phyloP scores from a whole-genome alignment of 2,797 vertebrate species.

The Etheostoma nigrum region DNA sequence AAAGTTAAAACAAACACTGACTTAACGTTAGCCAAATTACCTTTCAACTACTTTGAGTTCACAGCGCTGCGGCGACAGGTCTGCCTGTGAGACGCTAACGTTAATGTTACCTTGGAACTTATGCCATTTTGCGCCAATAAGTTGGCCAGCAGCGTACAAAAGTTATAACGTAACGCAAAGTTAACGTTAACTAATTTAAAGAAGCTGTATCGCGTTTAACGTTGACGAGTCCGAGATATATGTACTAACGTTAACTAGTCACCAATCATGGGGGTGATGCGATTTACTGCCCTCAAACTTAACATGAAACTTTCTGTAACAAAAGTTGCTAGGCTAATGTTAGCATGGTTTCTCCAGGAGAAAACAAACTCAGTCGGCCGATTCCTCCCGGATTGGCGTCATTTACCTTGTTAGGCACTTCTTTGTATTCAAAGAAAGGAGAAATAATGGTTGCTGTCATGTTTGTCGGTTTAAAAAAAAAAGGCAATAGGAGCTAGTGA shows the following conservation, averaged over 20 bases:
- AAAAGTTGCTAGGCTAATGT: slow-evolving; percentile 31
- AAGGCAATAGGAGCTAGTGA: slow-evolving; percentile 13
- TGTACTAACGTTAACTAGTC: no score
- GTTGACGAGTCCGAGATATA: not conserved
- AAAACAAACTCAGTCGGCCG: no score
- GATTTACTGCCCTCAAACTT: not conserved
- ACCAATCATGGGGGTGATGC: not conserved
- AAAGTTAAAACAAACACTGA: no score
- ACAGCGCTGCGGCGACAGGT: no score
- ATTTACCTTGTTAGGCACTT: slow-evolving; percentile 89
- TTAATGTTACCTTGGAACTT: no score
- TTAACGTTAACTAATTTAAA: not conserved
- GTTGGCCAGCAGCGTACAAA: no score
- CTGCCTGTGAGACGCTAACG: not conserved
- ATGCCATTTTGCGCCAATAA: not conserved
- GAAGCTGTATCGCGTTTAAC: not conserved
- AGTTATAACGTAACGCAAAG: not conserved
- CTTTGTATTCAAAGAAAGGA: slow-evolving; percentile 87
- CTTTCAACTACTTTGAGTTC: no score
- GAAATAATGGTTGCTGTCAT: slow-evolving; percentile 89
- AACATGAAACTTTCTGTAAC: not conserved
- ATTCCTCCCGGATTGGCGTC: no score
- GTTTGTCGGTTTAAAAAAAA: slow-evolving; percentile 55
- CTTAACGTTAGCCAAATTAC: not conserved
- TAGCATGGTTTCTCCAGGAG: slow-evolving; percentile 14